Base-by-base conservation (phyloP, 1,140 invertebrate species). In the Philotrypesis tridentata region DNA sequence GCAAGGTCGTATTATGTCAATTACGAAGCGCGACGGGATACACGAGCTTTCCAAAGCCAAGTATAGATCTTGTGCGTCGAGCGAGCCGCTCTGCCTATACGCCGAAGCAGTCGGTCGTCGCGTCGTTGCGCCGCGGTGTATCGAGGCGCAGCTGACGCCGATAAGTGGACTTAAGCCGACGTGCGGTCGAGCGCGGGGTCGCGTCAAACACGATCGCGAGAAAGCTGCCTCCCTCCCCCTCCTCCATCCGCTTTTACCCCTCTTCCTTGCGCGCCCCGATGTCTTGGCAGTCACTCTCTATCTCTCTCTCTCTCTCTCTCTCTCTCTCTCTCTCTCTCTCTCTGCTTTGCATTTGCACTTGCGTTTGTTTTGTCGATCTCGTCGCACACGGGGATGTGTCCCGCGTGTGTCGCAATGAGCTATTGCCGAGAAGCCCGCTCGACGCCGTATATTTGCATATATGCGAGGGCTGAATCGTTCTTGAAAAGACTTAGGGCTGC, bases 161-260 rank as follows among this genome's bases (percentile, higher is more conserved):
- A 85, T 85, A 89, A 89, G 88, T 88, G 88, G 86, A 87, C 86
- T 90, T 90, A 90, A 90, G 88, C 87, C 86, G 88, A 87, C 85
- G 86, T 86, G 86, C 86, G 86, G 87, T 87, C 84, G 33, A 3
- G 33, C 33, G 88, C 85, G 85, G 86, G 88, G 87, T 88, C 88
- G 87, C 83, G 85, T 89, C 86, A 87, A 88, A 86, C 85, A 89
- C 86, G 85, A 89, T 89, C 81, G 86, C 83, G 84, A 55, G 37
- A 73, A 29, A 63, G 43, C 43, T 61, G 9, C 8, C 11, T 25
- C 63, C 25, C 25, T 31, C 21, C 27, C 63, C 21, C 8, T 55
- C 48, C n/a, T n/a, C n/a, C n/a, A n/a, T n/a, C n/a, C n/a, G n/a
- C n/a, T n/a, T n/a, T n/a, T n/a, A n/a, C n/a, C n/a, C n/a, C n/a